Conservation (phyloP, 2,797 vertebrate species). For the Falco biarmicus region DNA sequence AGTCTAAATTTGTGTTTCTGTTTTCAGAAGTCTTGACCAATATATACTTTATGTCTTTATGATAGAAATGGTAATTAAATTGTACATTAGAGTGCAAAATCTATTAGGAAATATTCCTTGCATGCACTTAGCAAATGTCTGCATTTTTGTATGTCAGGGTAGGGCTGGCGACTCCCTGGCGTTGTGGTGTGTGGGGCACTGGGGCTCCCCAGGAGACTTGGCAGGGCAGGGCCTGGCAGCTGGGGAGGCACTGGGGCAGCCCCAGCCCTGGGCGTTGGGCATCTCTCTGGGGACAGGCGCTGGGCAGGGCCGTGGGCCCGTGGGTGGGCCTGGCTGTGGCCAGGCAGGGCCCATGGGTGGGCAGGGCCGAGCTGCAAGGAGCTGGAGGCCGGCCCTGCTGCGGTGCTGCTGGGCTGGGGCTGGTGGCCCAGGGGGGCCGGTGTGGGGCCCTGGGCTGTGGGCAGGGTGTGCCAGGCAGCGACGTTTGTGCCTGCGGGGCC, state of each 20-base stretch:
- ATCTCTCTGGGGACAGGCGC: too few relatives aligned
- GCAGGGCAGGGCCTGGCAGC: accelerated
- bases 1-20: neutral
- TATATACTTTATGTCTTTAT: neutral
- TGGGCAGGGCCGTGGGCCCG: neutral
- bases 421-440: neutral
- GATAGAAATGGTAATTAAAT: neutral
- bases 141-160: neutral
- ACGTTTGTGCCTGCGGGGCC: neutral
- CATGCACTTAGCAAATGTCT: neutral
- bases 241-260: neutral
- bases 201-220: neutral
- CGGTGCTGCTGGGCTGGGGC: accelerated
- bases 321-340: too few relatives aligned
- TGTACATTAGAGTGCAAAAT: neutral
- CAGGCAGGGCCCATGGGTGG: accelerated
- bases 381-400: neutral
- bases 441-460: neutral
- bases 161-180: accelerated
- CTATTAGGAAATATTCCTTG: neutral
- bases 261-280: neutral
- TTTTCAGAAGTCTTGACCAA: slow-evolving; percentile 8
- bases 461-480: accelerated
- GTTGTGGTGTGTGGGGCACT: accelerated
- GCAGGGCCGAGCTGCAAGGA: neutral